These are phyloP conservation scores for Mya arenaria DNA, from an alignment of 1,140 invertebrate genomes.

Conservation along the genomic window DNA sequence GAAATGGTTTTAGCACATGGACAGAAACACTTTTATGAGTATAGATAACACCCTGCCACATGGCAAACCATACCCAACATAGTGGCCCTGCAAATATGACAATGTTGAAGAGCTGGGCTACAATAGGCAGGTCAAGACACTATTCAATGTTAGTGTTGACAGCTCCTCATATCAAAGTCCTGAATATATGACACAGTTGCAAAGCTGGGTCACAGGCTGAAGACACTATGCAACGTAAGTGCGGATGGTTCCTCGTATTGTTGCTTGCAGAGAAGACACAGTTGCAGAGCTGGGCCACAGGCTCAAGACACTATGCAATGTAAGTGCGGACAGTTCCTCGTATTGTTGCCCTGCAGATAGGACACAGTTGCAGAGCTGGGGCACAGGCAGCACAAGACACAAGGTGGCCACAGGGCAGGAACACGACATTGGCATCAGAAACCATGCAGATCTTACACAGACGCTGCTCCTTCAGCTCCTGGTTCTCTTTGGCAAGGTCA, in stretches of 20 bases:
- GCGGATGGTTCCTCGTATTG: constrained; percentile 68
- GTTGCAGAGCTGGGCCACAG: constrained; percentile 88
- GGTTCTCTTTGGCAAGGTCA: constrained; percentile 66
- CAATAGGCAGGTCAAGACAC: no score
- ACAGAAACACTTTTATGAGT: no score
- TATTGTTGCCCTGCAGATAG: constrained; percentile 85
- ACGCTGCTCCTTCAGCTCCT: constrained; percentile 88
- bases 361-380: constrained; percentile 88
- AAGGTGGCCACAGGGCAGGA: constrained; percentile 95
- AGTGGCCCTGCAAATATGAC: no score
- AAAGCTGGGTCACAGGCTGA: no score
- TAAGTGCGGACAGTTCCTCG: constrained; percentile 67
- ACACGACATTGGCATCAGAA: constrained; percentile 91
- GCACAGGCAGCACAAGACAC: constrained; percentile 91
- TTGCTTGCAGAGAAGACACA: constrained; percentile 89
- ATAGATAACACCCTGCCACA: no score
- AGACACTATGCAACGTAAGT: constrained; percentile 65
- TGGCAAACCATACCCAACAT: no score
- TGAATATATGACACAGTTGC: no score
- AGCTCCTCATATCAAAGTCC: no score
- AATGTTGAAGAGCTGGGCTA: no score
- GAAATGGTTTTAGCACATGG: no score
- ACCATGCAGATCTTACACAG: constrained; percentile 96
- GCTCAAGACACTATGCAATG: no score
- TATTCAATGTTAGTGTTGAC: no score